phyloP scores from a whole-genome alignment of 1,140 invertebrate genomes.

The Stegodyphus dumicola region DNA sequence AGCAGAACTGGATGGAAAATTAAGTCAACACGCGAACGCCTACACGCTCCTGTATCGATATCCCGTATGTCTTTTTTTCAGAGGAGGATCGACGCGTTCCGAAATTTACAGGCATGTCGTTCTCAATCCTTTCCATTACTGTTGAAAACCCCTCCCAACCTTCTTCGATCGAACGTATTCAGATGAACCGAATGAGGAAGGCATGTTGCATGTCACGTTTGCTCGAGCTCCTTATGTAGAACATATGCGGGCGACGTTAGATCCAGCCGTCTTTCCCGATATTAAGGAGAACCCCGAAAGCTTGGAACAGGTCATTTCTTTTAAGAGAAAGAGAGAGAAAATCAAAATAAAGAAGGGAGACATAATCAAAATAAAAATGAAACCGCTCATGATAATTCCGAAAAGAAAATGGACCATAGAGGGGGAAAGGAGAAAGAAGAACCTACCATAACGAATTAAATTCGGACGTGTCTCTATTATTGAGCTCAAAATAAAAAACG shows the following conservation, averaged over 20 bases:
- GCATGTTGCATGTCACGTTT: neutral
- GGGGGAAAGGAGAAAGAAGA: neutral
- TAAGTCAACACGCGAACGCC: neutral
- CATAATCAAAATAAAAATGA: too few relatives aligned
- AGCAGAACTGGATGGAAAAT: neutral
- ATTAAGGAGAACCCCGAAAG: neutral
- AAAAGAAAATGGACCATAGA: neutral
- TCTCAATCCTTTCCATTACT: neutral
- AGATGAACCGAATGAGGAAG: neutral
- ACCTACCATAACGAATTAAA: neutral
- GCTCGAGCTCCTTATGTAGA: neutral
- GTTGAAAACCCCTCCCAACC: too few relatives aligned
- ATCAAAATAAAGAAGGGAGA: neutral
- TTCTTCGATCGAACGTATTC: neutral
- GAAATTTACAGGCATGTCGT: neutral
- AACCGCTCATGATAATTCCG: neutral
- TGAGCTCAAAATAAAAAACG: neutral
- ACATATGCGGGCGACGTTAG: neutral
- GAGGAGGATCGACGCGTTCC: neutral
- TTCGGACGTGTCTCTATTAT: neutral
- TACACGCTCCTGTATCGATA: neutral
- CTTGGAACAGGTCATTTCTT: neutral
- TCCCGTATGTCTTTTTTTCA: constrained; percentile 1
- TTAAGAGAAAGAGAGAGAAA: neutral
- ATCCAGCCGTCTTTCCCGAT: too few relatives aligned